Evolutionary conservation across 2,888 invertebrate genomes (phyloP), one percentile per base, ranked within the genome.

Genomic region (Xylota segnis): DNA sequence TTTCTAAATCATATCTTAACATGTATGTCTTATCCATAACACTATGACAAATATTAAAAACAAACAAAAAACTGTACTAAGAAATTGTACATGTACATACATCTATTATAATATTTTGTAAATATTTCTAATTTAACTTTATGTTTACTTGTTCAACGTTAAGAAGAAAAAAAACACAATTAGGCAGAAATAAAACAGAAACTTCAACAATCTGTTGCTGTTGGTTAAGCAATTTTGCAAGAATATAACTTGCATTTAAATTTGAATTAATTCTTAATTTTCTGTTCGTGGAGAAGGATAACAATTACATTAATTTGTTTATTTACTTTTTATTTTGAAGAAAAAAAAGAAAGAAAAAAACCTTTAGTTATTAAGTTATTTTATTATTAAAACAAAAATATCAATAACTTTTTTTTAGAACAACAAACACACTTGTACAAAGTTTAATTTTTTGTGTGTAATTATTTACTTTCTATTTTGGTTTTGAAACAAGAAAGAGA

Each of bases 371-470:
- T 14, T 78, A 83, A 78, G 83, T 61, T 72, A 78, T 74, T 81
- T 74, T 72, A 66, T 63, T 56, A 71, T 70, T 65, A 27, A 9
- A 63, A 52, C n/a, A n/a, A 56, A 66, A 61, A 75, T 76, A 40
- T 52, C 29, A 59, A 29, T 79, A 40, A 43, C 37, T 54, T 27
- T 76, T 77, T 45, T 63, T 61, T 61, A 68, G 29, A 68, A 66
- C 29, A 56, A 56, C 74, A 54, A 70, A 63, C 84, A 84, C 79
- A 81, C 70, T 75, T 84, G 81, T 81, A 84, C 84, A 84, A 84
- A 84, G 74, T 74, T 65, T 84, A 66, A 58, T 81, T 84, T 70
- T 84, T 58, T 84, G 83, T 84, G 79, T 84, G 83, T 65, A 70
- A 40, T 65, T 76, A 58, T 61, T 83, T 68, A 37, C 52, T 63